phyloP scores from a whole-genome alignment of 1,140 invertebrate genomes.

The Drosophila parabipectinata region DNA sequence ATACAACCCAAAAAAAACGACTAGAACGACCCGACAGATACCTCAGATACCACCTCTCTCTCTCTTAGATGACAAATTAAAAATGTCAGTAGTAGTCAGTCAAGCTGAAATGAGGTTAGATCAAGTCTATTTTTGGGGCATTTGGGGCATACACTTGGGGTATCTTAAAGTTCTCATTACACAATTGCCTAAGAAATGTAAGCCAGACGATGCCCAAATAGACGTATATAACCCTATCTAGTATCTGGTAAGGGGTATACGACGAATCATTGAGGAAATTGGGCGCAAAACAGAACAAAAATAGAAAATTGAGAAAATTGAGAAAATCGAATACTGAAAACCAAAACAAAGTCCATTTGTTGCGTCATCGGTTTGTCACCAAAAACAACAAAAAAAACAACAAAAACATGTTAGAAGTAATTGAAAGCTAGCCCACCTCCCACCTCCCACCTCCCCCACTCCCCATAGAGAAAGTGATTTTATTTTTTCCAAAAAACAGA shows the following conservation, averaged over 20 bases:
- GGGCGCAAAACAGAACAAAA: slow-evolving; percentile 24
- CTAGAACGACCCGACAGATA: slow-evolving; percentile 13
- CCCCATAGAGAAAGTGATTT: slow-evolving; percentile 17
- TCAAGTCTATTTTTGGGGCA: background rate
- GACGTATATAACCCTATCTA: background rate
- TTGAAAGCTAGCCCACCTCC: background rate
- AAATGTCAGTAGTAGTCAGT: background rate
- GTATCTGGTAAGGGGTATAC: background rate
- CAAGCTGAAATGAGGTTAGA: background rate
- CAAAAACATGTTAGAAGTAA: slow-evolving; percentile 8
- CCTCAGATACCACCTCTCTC: background rate
- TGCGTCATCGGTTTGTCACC: slow-evolving; percentile 58
- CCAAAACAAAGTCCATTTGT: slow-evolving; percentile 13
- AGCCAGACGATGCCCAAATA: background rate
- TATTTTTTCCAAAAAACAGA: no score
- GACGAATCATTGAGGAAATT: slow-evolving; percentile 12
- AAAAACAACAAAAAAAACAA: background rate
- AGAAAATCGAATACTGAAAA: slow-evolving; percentile 36
- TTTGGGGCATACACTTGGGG: no score
- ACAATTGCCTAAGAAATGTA: no score
- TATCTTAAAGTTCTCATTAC: no score
- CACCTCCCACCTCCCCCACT: background rate
- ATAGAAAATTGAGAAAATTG: slow-evolving; percentile 25
- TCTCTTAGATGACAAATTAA: background rate
- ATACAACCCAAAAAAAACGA: slow-evolving; percentile 1